These are phyloP conservation scores for Eristalis arbustorum DNA, from an alignment of 2,888 invertebrate genomes.

Conservation along the genomic window DNA sequence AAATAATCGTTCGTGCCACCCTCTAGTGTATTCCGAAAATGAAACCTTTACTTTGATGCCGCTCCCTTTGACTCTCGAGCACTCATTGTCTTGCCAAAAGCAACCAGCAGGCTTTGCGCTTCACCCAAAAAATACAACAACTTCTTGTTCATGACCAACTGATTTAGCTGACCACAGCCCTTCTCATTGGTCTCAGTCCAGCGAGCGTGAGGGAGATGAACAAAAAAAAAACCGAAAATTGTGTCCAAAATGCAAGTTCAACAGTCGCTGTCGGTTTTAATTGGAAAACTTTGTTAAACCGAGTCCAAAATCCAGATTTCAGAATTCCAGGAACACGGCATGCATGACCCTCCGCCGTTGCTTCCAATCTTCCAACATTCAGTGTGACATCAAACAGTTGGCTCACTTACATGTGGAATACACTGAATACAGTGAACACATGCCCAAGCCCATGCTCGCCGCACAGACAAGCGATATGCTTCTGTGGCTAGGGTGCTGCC, in stretches of 20 bases:
- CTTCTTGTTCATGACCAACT: background rate
- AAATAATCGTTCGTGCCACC: no score
- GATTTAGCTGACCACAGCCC: background rate
- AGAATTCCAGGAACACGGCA: background rate
- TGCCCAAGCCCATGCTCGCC: background rate
- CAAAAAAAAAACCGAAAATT: background rate
- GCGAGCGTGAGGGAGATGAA: background rate
- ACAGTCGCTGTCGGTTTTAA: slow-evolving; percentile 37
- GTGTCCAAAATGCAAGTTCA: slow-evolving; percentile 16
- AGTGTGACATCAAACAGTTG: slow-evolving; percentile 10
- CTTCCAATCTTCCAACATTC: background rate
- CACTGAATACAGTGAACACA: background rate
- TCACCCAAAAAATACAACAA: background rate
- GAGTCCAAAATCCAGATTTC: slow-evolving; percentile 5
- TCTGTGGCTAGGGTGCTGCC: slow-evolving; percentile 19
- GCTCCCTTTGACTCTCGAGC: no score
- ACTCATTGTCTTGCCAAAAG: no score
- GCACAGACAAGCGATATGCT: slow-evolving; percentile 15
- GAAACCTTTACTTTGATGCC: no score
- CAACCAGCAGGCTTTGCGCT: no score
- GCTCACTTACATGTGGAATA: slow-evolving; percentile 8
- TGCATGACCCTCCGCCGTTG: background rate
- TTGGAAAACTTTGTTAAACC: slow-evolving; percentile 59
- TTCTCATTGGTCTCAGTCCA: background rate
- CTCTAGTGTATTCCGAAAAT: no score